Base-by-base conservation (phyloP, 2,797 vertebrate species). In the Ciconia nigra region DNA sequence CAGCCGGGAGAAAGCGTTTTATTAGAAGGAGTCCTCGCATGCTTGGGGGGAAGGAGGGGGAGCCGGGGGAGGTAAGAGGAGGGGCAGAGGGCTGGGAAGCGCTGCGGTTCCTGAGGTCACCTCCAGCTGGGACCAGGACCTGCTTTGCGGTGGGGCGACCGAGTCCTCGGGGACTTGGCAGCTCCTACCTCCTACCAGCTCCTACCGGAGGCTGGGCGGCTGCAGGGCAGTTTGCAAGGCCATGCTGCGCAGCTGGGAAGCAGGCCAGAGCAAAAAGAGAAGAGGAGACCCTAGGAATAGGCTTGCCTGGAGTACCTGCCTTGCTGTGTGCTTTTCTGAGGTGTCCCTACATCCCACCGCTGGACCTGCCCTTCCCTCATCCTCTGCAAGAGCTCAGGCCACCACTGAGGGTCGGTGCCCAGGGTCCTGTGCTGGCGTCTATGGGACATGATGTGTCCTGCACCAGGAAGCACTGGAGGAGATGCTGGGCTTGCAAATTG, bases 1-100 rank as follows among this genome's bases (percentile, higher is more conserved):
- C 94, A 97, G 97, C 97, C 97, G 15, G 96, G 96, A 97, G 92
- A 98, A 95, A 97, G 96, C 35, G 82, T 96, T 89, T 95, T 62
- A 93, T 98, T 97, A 97, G 96, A 94, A 96, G 84, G 80, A 77
- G 67, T 86, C 93, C 93, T 91, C 24, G 26, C 26, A 52, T 83
- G 88, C 86, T 55, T 18, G 67, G 76, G 65, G 70, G 58, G 31
- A n/a, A 66, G 74, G 71, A 92, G 52, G 47, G 92, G 85, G 85
- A 93, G 46, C 89, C 2, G 19, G 95, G 83, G 90, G 11, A 46
- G 92, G 93, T 83, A 74, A 83, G 92, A 95, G 94, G 83, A 94
- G 58, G 51, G 90, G 87, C 71, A 87, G 92, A 90, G 96, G 93
- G 77, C 85, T 89, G 95, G 96, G 91, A 96, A 93, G 94, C 21